phyloP scores from a whole-genome alignment of 2,797 vertebrate genomes.

The Pangasius macronema region DNA sequence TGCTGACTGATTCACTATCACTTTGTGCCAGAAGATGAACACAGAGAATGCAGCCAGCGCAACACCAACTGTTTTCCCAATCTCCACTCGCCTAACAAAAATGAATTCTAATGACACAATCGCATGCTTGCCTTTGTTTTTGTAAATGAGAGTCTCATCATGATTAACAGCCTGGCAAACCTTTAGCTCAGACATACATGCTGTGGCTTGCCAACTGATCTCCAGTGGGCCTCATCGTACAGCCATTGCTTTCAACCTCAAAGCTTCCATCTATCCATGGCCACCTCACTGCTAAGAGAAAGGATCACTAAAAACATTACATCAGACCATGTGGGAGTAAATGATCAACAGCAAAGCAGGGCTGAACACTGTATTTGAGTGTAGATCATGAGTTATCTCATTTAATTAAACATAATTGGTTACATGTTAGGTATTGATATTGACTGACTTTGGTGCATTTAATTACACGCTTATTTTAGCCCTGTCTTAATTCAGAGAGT shows the following conservation, averaged over 20 bases:
- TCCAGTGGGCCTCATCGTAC: conserved; percentile 41
- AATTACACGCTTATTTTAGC: not conserved
- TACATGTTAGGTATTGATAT: not conserved
- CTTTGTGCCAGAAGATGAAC: conserved; percentile 1
- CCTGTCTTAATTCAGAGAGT: not conserved
- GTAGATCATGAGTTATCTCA: not conserved
- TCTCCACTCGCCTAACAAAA: conserved; percentile 54
- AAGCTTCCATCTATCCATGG: conserved; percentile 2
- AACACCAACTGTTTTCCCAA: conserved; percentile 46
- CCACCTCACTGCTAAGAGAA: conserved; percentile 26
- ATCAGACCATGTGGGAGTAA: conserved; percentile 16
- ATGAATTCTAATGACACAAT: conserved; percentile 56
- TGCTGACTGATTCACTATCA: conserved; percentile 12
- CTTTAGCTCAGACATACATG: conserved; percentile 46
- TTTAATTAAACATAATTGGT: not conserved
- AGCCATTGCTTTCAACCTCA: conserved; percentile 31
- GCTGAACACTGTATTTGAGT: not conserved
- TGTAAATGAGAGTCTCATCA: conserved; percentile 43
- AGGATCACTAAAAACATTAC: conserved; percentile 23
- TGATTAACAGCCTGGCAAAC: conserved; percentile 47
- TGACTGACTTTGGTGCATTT: not conserved
- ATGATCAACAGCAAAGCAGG: not conserved
- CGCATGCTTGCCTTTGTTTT: conserved; percentile 44
- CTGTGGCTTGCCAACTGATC: conserved; percentile 49
- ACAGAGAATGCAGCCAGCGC: conserved; percentile 29